phyloP scores from a whole-genome alignment of 1,140 invertebrate species.

The Drosophila malerkotliana region DNA sequence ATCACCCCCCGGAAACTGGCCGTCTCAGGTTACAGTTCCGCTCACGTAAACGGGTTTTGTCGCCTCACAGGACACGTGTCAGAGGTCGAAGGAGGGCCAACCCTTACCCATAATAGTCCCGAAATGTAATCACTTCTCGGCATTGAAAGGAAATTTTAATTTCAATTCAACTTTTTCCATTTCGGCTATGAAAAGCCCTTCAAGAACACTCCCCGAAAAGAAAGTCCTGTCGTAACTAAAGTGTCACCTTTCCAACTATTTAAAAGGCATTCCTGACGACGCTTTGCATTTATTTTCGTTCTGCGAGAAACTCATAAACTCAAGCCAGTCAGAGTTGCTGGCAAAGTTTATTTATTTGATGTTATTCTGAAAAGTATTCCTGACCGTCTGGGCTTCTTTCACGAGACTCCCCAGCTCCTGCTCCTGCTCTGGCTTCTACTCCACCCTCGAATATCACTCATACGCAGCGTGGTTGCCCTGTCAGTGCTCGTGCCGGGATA shows the following conservation, averaged over 20 bases:
- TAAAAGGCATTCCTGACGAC: background rate
- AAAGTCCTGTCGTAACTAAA: background rate
- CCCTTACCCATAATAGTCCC: no score
- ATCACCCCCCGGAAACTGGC: conserved; percentile 30
- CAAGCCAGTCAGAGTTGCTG: background rate
- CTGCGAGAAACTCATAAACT: background rate
- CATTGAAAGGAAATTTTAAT: background rate
- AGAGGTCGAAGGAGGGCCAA: conserved; percentile 10
- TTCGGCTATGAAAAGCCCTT: background rate
- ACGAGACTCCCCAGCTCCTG: no score
- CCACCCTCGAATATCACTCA: conserved; percentile 27
- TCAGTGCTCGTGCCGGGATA: conserved; percentile 37
- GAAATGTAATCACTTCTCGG: no score
- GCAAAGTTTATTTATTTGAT: conserved; percentile 1
- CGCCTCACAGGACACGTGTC: background rate
- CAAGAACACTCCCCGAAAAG: background rate
- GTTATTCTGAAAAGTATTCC: background rate
- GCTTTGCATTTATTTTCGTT: background rate
- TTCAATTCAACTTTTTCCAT: background rate
- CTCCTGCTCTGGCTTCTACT: background rate
- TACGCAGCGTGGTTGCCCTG: conserved; percentile 47
- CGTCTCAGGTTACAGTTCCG: background rate
- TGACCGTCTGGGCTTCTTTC: conserved; percentile 21
- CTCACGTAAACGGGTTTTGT: conserved; percentile 1
- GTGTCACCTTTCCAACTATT: conserved; percentile 1